A percentile compares a stretch with the other conserved stretches of the same genome.
phyloP scores from a whole-genome alignment of 1,140 invertebrate genomes.

The Vanessa atalanta region DNA sequence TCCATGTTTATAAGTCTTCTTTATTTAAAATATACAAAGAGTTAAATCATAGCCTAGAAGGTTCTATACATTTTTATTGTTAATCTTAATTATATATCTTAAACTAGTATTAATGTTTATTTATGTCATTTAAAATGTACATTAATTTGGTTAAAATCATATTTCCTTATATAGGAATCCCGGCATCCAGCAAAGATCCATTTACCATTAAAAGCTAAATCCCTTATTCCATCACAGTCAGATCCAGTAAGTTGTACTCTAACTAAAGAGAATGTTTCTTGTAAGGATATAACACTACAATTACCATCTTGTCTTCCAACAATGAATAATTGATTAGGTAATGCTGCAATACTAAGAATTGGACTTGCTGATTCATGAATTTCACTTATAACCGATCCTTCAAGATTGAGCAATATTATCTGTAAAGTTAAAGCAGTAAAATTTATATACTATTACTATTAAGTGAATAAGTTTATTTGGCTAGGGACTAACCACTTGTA shows the following conservation, averaged over 20 bases:
- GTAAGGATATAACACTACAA: slow-evolving; percentile 75
- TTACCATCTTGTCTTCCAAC: slow-evolving; percentile 83
- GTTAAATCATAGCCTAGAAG: not conserved
- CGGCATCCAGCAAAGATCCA: slow-evolving; percentile 82
- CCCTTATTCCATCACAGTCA: slow-evolving; percentile 85
- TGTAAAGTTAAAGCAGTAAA: slow-evolving; percentile 44
- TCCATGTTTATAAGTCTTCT: not conserved
- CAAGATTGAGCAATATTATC: slow-evolving; percentile 58
- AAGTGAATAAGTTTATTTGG: no score
- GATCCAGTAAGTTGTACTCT: slow-evolving; percentile 85
- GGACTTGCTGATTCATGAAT: slow-evolving; percentile 79
- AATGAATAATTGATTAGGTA: slow-evolving; percentile 71
- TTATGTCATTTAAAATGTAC: slow-evolving; percentile 67
- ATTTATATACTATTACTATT: no score
- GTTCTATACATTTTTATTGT: not conserved
- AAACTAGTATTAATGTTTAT: not conserved
- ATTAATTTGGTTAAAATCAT: slow-evolving; percentile 76
- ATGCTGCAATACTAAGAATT: slow-evolving; percentile 64
- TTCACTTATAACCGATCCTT: slow-evolving; percentile 56
- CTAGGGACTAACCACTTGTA: no score
- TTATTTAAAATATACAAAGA: not conserved
- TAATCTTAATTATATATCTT: slow-evolving; percentile 2
- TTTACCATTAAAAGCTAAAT: slow-evolving; percentile 80
- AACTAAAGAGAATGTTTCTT: slow-evolving; percentile 57
- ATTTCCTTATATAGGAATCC: slow-evolving; percentile 82